phyloP scores from a whole-genome alignment of 2,888 invertebrate genomes.

The Siphlonurus alternatus region DNA sequence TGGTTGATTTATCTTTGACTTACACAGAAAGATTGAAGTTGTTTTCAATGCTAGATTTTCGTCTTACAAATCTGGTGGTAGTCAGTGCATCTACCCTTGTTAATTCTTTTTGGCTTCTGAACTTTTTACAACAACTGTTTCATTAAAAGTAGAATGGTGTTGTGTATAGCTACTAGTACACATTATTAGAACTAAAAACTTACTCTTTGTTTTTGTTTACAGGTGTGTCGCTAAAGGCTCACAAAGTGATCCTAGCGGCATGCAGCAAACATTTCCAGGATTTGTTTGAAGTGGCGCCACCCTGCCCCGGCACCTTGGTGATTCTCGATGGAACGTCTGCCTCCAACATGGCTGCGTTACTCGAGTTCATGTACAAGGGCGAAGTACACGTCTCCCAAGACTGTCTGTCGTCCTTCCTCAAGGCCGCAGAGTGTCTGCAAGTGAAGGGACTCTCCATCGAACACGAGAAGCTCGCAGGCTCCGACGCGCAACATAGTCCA shows the following conservation, averaged over 20 bases:
- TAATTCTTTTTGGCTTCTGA: too few species aligned
- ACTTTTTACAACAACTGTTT: too few species aligned
- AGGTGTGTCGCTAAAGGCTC: constrained; percentile 84
- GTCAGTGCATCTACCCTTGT: too few species aligned
- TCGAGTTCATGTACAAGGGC: constrained; percentile 90
- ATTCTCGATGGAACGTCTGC: constrained; percentile 81
- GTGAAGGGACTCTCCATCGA: constrained; percentile 65
- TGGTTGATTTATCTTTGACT: too few species aligned
- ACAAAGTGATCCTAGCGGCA: constrained; percentile 79
- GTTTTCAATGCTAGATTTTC: too few species aligned
- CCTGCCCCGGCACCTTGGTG: constrained; percentile 47
- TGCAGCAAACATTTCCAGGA: constrained; percentile 89
- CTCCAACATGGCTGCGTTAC: constrained; percentile 75
- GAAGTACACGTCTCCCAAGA: constrained; percentile 88
- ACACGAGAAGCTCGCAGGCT: constrained; percentile 44
- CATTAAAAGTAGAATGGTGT: too few species aligned
- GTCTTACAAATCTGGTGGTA: too few species aligned
- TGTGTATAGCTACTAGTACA: too few species aligned
- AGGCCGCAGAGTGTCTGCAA: constrained; percentile 81
- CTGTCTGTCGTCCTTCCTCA: constrained; percentile 75
- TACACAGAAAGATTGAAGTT: too few species aligned
- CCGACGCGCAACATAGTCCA: neutral
- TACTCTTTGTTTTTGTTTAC: too few species aligned
- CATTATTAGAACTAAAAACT: too few species aligned
- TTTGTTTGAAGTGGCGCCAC: constrained; percentile 72